phyloP scores from a whole-genome alignment of 2,888 invertebrate species.

The Gerosis bhagava region DNA sequence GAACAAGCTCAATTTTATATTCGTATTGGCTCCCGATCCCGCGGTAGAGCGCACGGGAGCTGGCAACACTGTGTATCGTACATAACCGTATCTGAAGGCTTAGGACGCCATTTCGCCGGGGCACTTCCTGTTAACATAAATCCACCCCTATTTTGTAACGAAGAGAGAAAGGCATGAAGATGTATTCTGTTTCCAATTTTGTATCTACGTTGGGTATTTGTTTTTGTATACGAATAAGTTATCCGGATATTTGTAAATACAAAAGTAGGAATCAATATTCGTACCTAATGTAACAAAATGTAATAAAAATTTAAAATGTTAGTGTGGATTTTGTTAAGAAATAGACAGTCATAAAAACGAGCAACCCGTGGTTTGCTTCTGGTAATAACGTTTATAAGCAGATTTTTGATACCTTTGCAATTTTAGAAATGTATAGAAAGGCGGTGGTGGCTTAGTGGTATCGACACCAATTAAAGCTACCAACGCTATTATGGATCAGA shows the following conservation, averaged over 20 bases:
- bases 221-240: neutral
- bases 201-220: constrained; percentile 23
- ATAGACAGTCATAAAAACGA: no score
- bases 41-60: constrained; percentile 12
- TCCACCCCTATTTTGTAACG: constrained; percentile 62
- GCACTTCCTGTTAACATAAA: constrained; percentile 75
- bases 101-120: constrained; percentile 68
- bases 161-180: constrained; percentile 40
- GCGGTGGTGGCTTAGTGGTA: no score
- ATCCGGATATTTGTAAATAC: neutral
- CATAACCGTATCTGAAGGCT: constrained; percentile 68
- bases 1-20: constrained; percentile 18
- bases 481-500: no score
- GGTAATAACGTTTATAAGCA: no score
- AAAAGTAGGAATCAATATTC: no score
- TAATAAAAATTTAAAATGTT: no score
- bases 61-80: constrained; percentile 35
- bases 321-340: no score
- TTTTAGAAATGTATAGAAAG: no score
- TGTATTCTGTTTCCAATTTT: constrained; percentile 33
- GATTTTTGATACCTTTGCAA: no score
- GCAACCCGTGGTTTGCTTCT: no score
- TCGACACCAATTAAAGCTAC: no score
- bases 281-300: no score
- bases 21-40: constrained; percentile 12